Evolutionary conservation across 2,888 invertebrate genomes (phyloP).

Genomic region (Zhuqinia jingwanae): DNA sequence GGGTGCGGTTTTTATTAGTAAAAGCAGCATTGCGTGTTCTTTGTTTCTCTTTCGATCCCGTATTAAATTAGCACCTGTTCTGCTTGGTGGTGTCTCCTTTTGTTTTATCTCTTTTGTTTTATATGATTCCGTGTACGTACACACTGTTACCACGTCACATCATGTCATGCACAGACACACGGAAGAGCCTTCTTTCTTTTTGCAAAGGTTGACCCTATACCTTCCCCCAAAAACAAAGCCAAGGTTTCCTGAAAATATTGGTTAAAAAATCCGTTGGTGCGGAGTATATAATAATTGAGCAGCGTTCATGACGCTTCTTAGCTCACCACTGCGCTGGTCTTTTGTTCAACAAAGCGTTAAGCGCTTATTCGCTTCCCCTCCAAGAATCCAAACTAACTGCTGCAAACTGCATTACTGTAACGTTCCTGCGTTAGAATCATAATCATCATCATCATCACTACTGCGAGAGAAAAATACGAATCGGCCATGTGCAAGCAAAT

Average conservation of each 20-base stretch:
- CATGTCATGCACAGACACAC: no score
- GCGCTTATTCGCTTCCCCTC: not conserved
- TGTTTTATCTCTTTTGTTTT: no score
- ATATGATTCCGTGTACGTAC: no score
- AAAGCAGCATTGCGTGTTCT: no score
- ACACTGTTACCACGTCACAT: no score
- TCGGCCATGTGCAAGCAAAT: constrained; percentile 25
- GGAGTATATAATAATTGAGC: not conserved
- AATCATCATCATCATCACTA: constrained; percentile 7
- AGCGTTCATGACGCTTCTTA: constrained; percentile 20
- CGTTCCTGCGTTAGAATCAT: not conserved
- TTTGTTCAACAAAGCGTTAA: constrained; percentile 31
- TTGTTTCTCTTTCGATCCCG: no score
- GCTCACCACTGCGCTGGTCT: constrained; percentile 33
- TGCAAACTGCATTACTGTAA: not conserved
- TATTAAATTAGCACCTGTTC: no score
- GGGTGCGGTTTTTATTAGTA: no score
- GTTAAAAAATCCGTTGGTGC: constrained; percentile 1
- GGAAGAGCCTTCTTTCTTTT: no score
- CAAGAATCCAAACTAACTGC: not conserved
- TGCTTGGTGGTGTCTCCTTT: no score
- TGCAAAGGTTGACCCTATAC: no score
- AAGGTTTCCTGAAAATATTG: constrained; percentile 20
- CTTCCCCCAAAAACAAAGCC: constrained; percentile 28
- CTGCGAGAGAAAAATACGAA: not conserved